Percentiles rank a stretch among this genome's conserved stretches.
Evolutionary conservation across 2,888 invertebrate species (phyloP).

Genomic region (Drosophila lacicola): DNA sequence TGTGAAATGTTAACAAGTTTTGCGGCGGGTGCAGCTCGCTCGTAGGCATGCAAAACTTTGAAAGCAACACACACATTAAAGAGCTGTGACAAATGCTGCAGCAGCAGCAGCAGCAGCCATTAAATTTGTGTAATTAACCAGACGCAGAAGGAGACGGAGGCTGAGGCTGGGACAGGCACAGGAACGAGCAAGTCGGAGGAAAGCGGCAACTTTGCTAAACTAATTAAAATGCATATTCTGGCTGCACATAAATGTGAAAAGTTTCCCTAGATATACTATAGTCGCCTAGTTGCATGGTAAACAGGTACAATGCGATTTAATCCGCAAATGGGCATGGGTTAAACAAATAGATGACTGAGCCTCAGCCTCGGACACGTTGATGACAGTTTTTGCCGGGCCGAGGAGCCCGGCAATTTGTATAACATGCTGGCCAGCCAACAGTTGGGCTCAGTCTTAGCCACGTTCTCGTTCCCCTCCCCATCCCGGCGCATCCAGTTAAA

Average conservation of each 20-base stretch:
- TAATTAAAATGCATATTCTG: slow-evolving; percentile 81
- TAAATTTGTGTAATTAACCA: slow-evolving; percentile 76
- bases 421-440: slow-evolving; percentile 72
- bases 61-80: slow-evolving; percentile 62
- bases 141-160: slow-evolving; percentile 11
- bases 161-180: not conserved
- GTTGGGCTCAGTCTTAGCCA: slow-evolving; percentile 33
- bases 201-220: slow-evolving; percentile 72
- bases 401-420: slow-evolving; percentile 71
- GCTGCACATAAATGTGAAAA: slow-evolving; percentile 58
- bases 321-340: slow-evolving; percentile 54
- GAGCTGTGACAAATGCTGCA: slow-evolving; percentile 63
- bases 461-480: not conserved
- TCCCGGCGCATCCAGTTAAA: slow-evolving; percentile 59
- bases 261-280: slow-evolving; percentile 26
- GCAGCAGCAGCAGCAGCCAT: slow-evolving; percentile 40
- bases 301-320: slow-evolving; percentile 59
- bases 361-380: slow-evolving; percentile 64
- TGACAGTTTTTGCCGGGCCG: slow-evolving; percentile 65
- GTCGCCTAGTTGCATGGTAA: slow-evolving; percentile 24
- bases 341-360: slow-evolving; percentile 65
- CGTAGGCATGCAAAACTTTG: slow-evolving; percentile 55
- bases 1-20: slow-evolving; percentile 80
- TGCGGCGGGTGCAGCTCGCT: slow-evolving; percentile 49
- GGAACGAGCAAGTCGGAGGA: slow-evolving; percentile 36